Base-by-base conservation (phyloP, 2,888 invertebrate species). In the Cataglyphis cursor region DNA sequence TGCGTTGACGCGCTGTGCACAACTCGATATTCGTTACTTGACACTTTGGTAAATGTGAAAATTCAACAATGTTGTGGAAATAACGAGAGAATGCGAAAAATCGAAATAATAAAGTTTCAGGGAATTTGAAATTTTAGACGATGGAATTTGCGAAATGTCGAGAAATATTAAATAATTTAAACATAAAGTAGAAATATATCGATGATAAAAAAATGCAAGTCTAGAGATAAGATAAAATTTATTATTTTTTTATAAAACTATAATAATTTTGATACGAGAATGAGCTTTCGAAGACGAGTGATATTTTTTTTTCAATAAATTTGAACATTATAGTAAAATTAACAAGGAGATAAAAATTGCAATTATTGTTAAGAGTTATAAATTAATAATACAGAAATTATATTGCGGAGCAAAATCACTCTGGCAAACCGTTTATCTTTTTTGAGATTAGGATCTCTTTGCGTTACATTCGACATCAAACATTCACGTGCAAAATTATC, bases 11-110 rank as follows among this genome's bases (percentile, higher is more conserved):
- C n/a, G 44, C 10, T 12, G 31, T 15, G 41, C 54, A 21, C 66
- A 41, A 28, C 35, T 70, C 78, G 57, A 70, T 48, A 70, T 78
- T 70, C 21, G 59, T 59, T 54, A 61, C 44, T 44, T 72, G 78
- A 80, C 61, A n/a, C 44, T 78, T 54, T 5, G n/a, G 15, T 4
- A 38, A 12, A 3, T 31, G 15, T 31, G 24, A 24, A 70, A 80
- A 61, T 70, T 61, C 44, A 24, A 59, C 44, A n/a, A 31, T 31
- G 31, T 18, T 18, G 15, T 64, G 2, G 1, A 41, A 28, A 76
- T 21, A n/a, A 72, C 54, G 24, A 72, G 38, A 72, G 24, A 41
- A 75, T 38, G n/a, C 54, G 3, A 65, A 28, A 9, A 10, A 44
- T 59, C 18, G 0, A 44, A 66, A 31, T 28, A 31, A 15, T 15